These are phyloP conservation scores for Kradibia gibbosae DNA, from an alignment of 1,140 invertebrate species.

Conservation along the genomic window DNA sequence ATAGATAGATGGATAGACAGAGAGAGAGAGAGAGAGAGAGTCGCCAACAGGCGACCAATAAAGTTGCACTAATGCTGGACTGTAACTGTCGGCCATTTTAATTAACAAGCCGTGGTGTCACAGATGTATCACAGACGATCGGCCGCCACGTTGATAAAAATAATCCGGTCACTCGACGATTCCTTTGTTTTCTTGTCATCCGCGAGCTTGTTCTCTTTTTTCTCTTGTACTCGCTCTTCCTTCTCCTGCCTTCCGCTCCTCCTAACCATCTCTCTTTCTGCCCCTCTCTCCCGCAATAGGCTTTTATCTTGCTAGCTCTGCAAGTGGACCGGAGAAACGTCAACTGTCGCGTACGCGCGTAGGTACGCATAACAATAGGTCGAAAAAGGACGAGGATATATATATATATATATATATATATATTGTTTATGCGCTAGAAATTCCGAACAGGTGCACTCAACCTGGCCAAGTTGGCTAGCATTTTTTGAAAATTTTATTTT, in stretches of 20 bases:
- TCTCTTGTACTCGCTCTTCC: neutral
- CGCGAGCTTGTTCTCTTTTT: neutral
- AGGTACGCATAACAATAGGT: neutral
- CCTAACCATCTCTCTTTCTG: neutral
- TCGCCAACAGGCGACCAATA: slow-evolving; percentile 56
- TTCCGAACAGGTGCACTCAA: neutral
- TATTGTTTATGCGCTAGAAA: neutral
- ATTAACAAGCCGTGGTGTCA: slow-evolving; percentile 63
- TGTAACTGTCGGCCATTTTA: slow-evolving; percentile 68
- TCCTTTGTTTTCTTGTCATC: neutral
- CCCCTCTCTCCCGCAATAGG: neutral
- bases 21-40: slow-evolving; percentile 11
- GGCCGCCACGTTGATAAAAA: neutral
- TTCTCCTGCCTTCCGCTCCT: neutral
- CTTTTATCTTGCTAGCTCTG: neutral
- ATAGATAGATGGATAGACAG: neutral
- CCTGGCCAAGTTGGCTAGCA: neutral
- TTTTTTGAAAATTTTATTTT: neutral
- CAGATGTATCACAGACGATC: slow-evolving; percentile 40
- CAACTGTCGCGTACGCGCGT: neutral
- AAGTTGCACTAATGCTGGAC: slow-evolving; percentile 66
- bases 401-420: no score
- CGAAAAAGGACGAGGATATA: neutral
- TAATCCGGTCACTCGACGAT: neutral
- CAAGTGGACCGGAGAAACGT: neutral